Evolutionary conservation across 2,797 vertebrate genomes (phyloP), one percentile per base, ranked within the genome.

Genomic region (Peromyscus attwateri): DNA sequence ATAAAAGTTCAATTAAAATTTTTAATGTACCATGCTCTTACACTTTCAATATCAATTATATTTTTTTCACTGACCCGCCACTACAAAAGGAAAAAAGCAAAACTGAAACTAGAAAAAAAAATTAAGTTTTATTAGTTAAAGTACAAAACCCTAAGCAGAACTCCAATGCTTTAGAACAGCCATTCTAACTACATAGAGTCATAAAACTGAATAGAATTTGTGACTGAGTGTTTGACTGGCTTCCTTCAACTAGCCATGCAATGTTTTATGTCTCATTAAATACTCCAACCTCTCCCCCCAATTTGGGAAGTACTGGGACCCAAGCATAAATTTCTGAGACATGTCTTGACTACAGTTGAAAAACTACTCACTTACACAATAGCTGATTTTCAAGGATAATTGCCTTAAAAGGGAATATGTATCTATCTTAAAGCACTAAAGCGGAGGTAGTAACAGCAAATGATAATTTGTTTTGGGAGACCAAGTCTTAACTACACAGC

Each of bases 261-360:
- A 77, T 23, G 31, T 52, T 84, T 96, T 95, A 34, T 46, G 49
- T 84, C 27, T 70, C 82, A 87, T 49, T 14, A 68, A 49, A 55
- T 27, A 64, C 17, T 21, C 49, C 52, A 76, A 79, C 46, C 29
- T 16, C 3, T 77, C 75, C 3, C 17, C 13, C 27, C 75, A 31
- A 34, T 84, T 81, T 94, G 37, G 17, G 52, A 87, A 89, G 55
- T 94, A 73, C 40, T 71, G 84, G 29, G 17, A 83, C 37, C 40
- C 66, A 92, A 90, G n/a, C 49, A 93, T 81, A 95, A 93, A 76
- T 43, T 93, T 92, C 25, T 73, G 71, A 93, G 49, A 76, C 60
- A 27, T 70, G 1, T 92, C 43, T 43, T 57, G 25, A 87, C 84
- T 64, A 85, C 13, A 81, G n/a, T 9, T 91, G 82, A 84, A 82